A percentile compares a stretch with the other conserved stretches of the same genome.
phyloP scores from a whole-genome alignment of 92 coral and sea anemone genomes.

The Hydrozoanthus gracilis region DNA sequence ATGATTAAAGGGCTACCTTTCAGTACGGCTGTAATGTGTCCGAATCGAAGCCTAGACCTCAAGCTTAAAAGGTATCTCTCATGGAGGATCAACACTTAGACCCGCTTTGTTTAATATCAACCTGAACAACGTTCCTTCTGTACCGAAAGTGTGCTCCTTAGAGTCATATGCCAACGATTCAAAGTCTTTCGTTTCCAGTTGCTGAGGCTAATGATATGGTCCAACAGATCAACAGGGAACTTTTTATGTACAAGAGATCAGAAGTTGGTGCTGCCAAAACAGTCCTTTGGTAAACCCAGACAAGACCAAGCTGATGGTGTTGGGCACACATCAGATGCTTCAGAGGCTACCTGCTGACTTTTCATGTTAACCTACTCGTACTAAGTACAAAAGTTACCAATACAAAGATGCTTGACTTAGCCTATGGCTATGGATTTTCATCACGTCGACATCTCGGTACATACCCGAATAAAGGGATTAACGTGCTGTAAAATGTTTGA shows the following conservation, averaged over 20 bases:
- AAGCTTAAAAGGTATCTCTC: not conserved
- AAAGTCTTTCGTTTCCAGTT: conserved; percentile 45
- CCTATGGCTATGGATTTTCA: too few species aligned
- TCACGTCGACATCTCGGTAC: too few species aligned
- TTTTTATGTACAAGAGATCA: conserved; percentile 31
- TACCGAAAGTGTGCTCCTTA: not conserved
- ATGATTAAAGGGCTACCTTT: conserved; percentile 38
- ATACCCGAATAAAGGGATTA: too few species aligned
- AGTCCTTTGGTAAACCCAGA: conserved; percentile 47
- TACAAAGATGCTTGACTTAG: too few species aligned
- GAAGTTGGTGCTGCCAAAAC: conserved; percentile 1
- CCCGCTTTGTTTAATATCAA: conserved; percentile 41
- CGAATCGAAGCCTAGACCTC: not conserved
- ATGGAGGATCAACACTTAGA: conserved; percentile 15
- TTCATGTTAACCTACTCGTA: not conserved
- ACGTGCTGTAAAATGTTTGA: too few species aligned
- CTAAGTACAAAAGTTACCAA: too few species aligned
- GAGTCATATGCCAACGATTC: not conserved
- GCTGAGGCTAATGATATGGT: conserved; percentile 15
- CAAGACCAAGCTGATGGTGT: conserved; percentile 51
- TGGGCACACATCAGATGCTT: conserved; percentile 61
- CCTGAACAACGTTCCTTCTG: conserved; percentile 19
- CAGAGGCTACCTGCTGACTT: conserved; percentile 55
- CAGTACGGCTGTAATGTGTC: conserved; percentile 9
- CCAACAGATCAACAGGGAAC: not conserved